These are phyloP conservation scores for Hippocampus guttulatus DNA, from an alignment of 2,113 vertebrate genomes.

Conservation along the genomic window DNA sequence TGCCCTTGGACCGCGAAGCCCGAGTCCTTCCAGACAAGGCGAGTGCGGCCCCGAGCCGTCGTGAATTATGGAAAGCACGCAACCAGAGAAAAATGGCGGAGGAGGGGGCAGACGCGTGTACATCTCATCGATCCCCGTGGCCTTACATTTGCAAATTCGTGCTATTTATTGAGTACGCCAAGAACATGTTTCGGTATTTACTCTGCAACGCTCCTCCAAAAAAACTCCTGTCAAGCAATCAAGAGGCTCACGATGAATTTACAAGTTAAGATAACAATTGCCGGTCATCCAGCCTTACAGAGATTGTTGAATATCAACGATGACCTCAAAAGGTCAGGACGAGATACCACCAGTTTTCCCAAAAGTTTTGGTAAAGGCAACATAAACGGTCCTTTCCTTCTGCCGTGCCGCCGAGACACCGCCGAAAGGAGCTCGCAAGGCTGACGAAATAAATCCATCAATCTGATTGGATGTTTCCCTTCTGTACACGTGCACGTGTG, in stretches of 20 bases:
- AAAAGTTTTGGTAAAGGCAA: too few species aligned
- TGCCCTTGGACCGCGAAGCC: neutral
- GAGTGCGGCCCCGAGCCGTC: neutral
- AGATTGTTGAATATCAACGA: too few species aligned
- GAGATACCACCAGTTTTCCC: too few species aligned
- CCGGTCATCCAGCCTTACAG: too few species aligned
- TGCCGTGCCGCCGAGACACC: constrained; percentile 22
- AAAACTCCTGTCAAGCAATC: too few species aligned
- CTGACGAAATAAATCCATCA: constrained; percentile 48
- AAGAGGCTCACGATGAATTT: too few species aligned
- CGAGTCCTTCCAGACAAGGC: neutral
- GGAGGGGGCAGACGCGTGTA: neutral
- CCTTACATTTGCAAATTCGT: neutral
- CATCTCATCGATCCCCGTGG: neutral
- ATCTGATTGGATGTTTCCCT: constrained; percentile 49
- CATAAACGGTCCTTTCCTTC: constrained; percentile 5
- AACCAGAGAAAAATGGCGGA: neutral
- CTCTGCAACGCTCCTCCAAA: too few species aligned
- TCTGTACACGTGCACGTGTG: constrained; percentile 12
- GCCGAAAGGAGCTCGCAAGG: constrained; percentile 6
- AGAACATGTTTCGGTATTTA: neutral
- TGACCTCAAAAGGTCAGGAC: too few species aligned
- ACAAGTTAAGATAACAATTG: too few species aligned
- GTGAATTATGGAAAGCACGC: neutral
- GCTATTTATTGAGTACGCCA: too few species aligned